These are phyloP conservation scores for Scrobipalpa costella DNA, from an alignment of 2,888 invertebrate species.

Conservation along the genomic window DNA sequence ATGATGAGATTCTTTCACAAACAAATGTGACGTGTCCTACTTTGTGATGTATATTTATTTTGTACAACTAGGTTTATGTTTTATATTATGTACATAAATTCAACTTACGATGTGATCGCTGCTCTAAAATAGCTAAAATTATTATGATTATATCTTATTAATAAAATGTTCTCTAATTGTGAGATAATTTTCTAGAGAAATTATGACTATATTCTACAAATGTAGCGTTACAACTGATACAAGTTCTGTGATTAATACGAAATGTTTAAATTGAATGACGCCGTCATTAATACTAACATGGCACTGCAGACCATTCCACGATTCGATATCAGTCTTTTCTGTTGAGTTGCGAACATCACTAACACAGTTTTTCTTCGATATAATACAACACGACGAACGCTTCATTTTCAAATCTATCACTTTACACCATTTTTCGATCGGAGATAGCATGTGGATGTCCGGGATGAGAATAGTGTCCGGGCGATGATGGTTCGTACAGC, in stretches of 20 bases:
- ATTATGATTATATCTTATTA: constrained; percentile 21
- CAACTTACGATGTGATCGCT: constrained; percentile 52
- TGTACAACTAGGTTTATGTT: constrained; percentile 35
- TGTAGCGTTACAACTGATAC: constrained; percentile 39
- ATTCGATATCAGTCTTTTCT: constrained; percentile 74
- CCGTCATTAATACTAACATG: constrained; percentile 73
- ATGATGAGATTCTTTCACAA: constrained; percentile 69
- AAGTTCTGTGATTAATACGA: constrained; percentile 59
- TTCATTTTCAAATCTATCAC: constrained; percentile 18
- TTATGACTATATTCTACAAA: constrained; percentile 45
- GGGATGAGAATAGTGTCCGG: constrained; percentile 82
- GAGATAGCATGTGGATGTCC: constrained; percentile 78
- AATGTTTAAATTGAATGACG: constrained; percentile 51
- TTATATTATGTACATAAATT: constrained; percentile 49
- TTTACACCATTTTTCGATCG: constrained; percentile 74
- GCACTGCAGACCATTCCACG: constrained; percentile 73
- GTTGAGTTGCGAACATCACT: constrained; percentile 48
- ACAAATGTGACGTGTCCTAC: constrained; percentile 50
- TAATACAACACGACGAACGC: neutral
- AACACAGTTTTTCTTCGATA: constrained; percentile 28
- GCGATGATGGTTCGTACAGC: constrained; percentile 87
- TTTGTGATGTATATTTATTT: constrained; percentile 44
- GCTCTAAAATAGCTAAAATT: constrained; percentile 40
- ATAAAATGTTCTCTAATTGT: constrained; percentile 32
- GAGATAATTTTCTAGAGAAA: constrained; percentile 46